Evolutionary conservation across 1,140 invertebrate species (phyloP).

Genomic region (Lasioglossum baleicum): DNA sequence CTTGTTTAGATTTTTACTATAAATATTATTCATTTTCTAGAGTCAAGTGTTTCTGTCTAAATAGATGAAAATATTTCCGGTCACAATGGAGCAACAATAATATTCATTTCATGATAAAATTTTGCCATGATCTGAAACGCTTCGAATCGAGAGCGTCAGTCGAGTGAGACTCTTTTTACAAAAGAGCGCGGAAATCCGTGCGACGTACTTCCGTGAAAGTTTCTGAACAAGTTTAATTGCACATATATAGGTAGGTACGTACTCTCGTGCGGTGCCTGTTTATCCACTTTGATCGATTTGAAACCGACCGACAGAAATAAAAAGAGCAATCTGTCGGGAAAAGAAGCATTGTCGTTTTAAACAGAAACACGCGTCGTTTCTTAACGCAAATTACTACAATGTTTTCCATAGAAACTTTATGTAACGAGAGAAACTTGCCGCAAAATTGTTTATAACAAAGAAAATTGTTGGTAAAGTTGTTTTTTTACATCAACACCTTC

Average conservation of each 20-base stretch:
- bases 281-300: slow-evolving; percentile 33
- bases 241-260: not conserved
- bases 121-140: not conserved
- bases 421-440: too few species aligned
- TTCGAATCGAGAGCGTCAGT: slow-evolving; percentile 9
- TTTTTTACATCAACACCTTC: too few species aligned
- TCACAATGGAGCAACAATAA: not conserved
- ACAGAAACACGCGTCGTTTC: too few species aligned
- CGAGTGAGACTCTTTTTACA: not conserved
- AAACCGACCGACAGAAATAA: slow-evolving; percentile 5
- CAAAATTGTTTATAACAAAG: too few species aligned
- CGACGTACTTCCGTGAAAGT: slow-evolving; percentile 49
- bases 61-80: too few species aligned
- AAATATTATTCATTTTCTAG: too few species aligned
- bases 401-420: too few species aligned
- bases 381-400: too few species aligned
- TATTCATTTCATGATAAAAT: not conserved
- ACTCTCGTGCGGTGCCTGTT: not conserved
- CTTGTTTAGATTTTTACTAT: too few species aligned
- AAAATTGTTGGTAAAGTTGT: too few species aligned
- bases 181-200: slow-evolving; percentile 37
- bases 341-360: not conserved
- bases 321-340: not conserved
- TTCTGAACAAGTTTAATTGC: slow-evolving; percentile 37
- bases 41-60: too few species aligned